phyloP scores from a whole-genome alignment of 1,140 invertebrate species.

The Hypothenemus hampei region DNA sequence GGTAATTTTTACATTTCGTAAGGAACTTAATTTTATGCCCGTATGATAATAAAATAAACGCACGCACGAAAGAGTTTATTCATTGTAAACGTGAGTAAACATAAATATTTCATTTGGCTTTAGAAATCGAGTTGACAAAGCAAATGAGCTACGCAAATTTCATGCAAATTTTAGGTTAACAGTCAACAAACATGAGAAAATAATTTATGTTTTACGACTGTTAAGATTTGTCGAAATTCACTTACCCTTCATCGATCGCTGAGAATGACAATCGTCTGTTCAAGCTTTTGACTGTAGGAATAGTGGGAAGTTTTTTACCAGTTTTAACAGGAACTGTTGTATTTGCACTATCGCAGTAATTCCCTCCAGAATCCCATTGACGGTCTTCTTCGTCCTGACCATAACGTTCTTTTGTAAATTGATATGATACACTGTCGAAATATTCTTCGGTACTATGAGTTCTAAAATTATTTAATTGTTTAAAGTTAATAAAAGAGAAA shows the following conservation, averaged over 20 bases:
- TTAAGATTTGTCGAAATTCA: too few species aligned
- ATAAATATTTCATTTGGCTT: too few species aligned
- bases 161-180: too few species aligned
- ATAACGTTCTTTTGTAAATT: conserved; percentile 53
- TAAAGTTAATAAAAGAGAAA: background rate
- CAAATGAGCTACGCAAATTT: too few species aligned
- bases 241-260: conserved; percentile 24
- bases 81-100: too few species aligned
- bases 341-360: conserved; percentile 27
- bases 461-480: background rate
- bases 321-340: conserved; percentile 40
- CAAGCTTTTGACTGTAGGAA: conserved; percentile 39
- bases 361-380: conserved; percentile 65
- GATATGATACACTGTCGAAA: conserved; percentile 50
- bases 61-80: too few species aligned
- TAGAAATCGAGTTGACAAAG: too few species aligned
- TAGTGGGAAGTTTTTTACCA: conserved; percentile 44
- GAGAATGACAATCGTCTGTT: conserved; percentile 48
- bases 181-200: too few species aligned
- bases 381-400: conserved; percentile 61
- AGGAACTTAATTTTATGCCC: too few species aligned
- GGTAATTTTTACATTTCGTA: too few species aligned
- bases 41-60: too few species aligned
- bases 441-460: conserved; percentile 48
- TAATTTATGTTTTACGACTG: too few species aligned